Evolutionary conservation across 2,113 vertebrate genomes (phyloP).

Genomic region (Xenopus borealis): DNA sequence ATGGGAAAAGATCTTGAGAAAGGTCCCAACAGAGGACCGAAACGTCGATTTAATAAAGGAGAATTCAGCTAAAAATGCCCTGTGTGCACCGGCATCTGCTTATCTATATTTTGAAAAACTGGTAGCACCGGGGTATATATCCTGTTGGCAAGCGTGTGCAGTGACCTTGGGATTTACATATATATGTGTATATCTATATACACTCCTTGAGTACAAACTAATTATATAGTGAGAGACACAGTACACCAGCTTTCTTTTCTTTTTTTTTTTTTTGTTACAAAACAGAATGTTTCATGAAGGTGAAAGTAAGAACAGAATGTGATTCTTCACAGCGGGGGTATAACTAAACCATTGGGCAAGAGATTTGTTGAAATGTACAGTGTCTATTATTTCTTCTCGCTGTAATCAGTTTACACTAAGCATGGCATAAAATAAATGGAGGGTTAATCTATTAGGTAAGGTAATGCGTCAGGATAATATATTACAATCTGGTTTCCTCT

Average conservation of each 20-base stretch:
- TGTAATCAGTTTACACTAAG: background rate
- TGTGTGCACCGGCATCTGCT: no score
- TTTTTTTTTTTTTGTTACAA: background rate
- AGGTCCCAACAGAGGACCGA: no score
- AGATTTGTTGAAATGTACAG: constrained; percentile 25
- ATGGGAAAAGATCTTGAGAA: no score
- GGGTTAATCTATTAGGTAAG: background rate
- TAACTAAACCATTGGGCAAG: constrained; percentile 22
- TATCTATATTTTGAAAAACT: no score
- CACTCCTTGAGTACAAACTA: background rate
- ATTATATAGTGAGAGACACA: constrained; percentile 13
- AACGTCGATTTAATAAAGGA: no score
- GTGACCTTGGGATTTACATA: no score
- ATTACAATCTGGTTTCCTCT: no score
- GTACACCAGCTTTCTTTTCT: background rate
- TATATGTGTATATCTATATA: no score
- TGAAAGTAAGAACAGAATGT: constrained; percentile 19
- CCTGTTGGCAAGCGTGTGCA: no score
- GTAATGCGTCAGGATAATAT: no score
- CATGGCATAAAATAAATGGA: constrained; percentile 1
- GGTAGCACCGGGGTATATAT: no score
- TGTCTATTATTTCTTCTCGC: constrained; percentile 13
- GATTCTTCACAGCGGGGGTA: constrained; percentile 38
- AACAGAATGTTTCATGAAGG: constrained; percentile 17
- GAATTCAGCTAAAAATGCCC: no score